Evolutionary conservation across 2,888 invertebrate species (phyloP).

Genomic region (Ephialtes manifestator): DNA sequence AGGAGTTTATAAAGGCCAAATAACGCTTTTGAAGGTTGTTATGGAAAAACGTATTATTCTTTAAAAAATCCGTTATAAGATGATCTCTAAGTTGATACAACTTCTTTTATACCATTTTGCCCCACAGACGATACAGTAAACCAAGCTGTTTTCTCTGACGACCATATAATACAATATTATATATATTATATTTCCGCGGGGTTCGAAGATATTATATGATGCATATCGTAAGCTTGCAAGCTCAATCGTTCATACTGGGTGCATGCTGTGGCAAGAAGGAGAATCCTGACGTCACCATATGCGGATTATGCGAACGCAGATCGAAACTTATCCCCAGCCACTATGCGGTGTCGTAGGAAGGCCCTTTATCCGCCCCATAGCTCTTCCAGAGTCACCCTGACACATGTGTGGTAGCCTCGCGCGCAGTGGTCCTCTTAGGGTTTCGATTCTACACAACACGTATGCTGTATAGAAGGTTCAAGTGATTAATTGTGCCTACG

Average conservation of each 20-base stretch:
- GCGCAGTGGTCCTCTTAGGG: constrained; percentile 57
- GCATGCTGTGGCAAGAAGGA: constrained; percentile 40
- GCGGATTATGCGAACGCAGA: constrained; percentile 64
- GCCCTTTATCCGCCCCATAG: constrained; percentile 42
- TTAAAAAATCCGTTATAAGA: too few relatives aligned
- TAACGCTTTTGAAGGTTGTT: not conserved
- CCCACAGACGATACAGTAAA: not conserved
- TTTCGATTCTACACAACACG: constrained; percentile 58
- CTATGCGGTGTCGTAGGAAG: constrained; percentile 23
- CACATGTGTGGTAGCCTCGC: constrained; percentile 65
- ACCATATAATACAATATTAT: constrained; percentile 43
- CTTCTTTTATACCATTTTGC: not conserved
- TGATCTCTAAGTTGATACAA: not conserved
- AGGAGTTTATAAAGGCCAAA: not conserved
- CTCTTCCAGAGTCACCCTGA: constrained; percentile 48
- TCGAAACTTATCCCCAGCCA: constrained; percentile 56
- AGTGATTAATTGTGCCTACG: constrained; percentile 68
- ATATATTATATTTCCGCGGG: constrained; percentile 44
- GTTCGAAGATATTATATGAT: constrained; percentile 33
- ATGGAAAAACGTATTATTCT: not conserved
- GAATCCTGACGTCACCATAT: constrained; percentile 63
- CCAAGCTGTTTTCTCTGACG: constrained; percentile 22
- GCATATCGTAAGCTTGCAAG: constrained; percentile 37
- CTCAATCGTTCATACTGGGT: constrained; percentile 18
- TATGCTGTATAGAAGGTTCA: constrained; percentile 43